Evolutionary conservation across 2,797 vertebrate species (phyloP).

Genomic region (Channallabes apus): DNA sequence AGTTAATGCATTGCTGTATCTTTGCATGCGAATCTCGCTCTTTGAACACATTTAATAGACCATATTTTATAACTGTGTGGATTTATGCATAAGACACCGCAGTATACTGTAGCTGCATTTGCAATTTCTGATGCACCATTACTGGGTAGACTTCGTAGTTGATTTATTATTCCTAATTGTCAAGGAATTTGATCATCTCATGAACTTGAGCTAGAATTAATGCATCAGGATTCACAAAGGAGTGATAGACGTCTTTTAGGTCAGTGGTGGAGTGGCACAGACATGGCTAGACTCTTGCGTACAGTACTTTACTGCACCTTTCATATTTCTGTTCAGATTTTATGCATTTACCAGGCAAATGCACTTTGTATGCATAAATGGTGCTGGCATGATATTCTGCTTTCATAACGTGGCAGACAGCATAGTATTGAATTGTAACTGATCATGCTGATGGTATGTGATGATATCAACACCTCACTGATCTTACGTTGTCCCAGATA

Average conservation of each 20-base stretch:
- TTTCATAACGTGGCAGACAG: background rate
- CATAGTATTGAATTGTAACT: background rate
- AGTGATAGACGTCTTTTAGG: background rate
- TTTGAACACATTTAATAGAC: background rate
- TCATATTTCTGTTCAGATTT: constrained; percentile 2
- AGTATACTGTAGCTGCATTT: background rate
- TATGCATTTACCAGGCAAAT: background rate
- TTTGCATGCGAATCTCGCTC: too few relatives aligned
- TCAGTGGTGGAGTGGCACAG: background rate
- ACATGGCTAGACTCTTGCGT: background rate
- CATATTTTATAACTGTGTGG: background rate
- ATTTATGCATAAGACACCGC: background rate
- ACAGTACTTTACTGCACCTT: background rate
- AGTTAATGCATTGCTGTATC: constrained; percentile 2
- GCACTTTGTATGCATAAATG: background rate
- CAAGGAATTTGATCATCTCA: background rate
- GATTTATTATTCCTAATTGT: background rate
- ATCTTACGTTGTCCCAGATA: background rate
- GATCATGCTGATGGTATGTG: background rate
- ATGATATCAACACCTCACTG: background rate
- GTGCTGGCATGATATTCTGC: background rate
- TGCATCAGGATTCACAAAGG: background rate
- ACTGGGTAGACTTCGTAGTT: background rate
- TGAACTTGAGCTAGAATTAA: background rate
- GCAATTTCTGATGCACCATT: background rate